These are phyloP conservation scores for Mormyrus lacerda DNA, from an alignment of 2,113 vertebrate genomes.

Conservation along the genomic window DNA sequence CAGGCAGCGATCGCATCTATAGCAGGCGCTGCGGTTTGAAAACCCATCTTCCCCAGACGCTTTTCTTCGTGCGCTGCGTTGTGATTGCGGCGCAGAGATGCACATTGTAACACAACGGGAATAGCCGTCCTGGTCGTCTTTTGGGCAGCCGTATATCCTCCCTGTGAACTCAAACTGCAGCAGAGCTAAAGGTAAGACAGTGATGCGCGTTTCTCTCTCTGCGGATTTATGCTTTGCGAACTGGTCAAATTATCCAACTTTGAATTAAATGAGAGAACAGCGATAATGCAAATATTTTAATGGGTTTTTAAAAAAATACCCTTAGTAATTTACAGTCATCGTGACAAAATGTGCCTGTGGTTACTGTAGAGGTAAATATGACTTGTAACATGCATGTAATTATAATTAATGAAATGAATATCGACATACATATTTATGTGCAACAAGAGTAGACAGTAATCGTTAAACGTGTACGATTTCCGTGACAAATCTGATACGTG, in stretches of 20 bases:
- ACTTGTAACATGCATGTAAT: neutral
- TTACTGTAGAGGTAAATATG: neutral
- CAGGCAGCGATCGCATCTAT: conserved; percentile 22
- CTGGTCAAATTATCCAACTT: neutral
- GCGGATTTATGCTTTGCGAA: neutral
- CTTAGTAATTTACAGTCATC: neutral
- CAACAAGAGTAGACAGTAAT: neutral
- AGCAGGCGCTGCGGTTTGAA: conserved; percentile 21
- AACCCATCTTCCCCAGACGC: neutral
- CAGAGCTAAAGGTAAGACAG: neutral
- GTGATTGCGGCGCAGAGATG: neutral
- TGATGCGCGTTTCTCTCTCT: neutral
- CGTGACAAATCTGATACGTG: neutral
- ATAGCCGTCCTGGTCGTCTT: neutral
- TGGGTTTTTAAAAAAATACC: neutral
- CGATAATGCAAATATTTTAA: neutral
- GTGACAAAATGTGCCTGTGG: neutral
- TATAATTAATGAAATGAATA: neutral
- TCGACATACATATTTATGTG: neutral
- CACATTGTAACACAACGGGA: neutral
- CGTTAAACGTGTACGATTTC: neutral
- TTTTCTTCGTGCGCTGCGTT: neutral
- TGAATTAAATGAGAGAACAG: neutral
- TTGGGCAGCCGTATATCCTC: neutral
- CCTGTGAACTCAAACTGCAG: neutral